Base-by-base conservation (phyloP, 2,797 vertebrate genomes). In the Zenarchopterus dispar region DNA sequence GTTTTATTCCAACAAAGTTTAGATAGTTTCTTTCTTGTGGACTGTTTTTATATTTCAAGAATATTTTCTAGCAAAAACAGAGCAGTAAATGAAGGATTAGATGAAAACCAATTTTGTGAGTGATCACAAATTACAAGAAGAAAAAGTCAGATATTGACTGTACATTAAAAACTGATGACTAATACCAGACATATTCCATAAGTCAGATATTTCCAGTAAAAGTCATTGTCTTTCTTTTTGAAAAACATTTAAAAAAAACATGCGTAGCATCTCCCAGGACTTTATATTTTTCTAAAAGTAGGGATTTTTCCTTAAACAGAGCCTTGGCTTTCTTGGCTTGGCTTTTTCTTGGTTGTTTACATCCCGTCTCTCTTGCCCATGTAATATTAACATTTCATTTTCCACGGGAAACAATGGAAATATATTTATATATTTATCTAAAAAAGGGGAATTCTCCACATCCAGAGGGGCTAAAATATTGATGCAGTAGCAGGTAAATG, bases 341-440 rank as follows among this genome's bases (percentile, higher is more conserved):
- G 24, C 59, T 52, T 73, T 51, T 60, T 64, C 56, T 44, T 63
- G 44, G 16, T 56, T 67, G 72, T 89, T 78, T 74, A 74, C 66
- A 67, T 57, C 44, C n/a, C 66, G 56, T 75, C 82, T 71, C 62
- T 69, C 17, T 51, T 67, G 69, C 78, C 73, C 54, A 63, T 60
- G 79, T 75, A 79, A 45, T 84, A 87, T 91, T 87, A 92, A 91
- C 83, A 84, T 90, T 91, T 91, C 52, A 92, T 85, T 81, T 81
- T 80, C 66, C 60, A 48, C 77, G 31, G 52, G 62, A 86, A 84
- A 91, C 85, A 89, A 88, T 75, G 77, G 85, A 80, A 85, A 85
- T 83, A 71, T 70, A 71, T 33, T 73, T 28, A 28, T 28, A 28
- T 28, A 28, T 28, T 5, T 28, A 26, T 70, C 70, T 33, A 73